Evolutionary conservation across 2,113 vertebrate species (phyloP), one percentile per base, ranked within the genome.

Genomic region (Clarias gariepinus): DNA sequence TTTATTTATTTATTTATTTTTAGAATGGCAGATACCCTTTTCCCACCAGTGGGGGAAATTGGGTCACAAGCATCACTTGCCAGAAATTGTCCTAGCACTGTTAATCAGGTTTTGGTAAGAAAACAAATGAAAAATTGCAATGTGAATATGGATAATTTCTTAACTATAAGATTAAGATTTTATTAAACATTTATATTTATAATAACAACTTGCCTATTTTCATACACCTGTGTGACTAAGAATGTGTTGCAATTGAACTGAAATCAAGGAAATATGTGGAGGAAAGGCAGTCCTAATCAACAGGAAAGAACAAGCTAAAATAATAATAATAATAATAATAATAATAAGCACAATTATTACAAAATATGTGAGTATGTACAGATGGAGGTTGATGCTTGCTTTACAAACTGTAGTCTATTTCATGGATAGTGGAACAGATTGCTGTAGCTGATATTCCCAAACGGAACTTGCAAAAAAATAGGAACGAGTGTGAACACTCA

Each of bases 91-190:
- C 25, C 33, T 7, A 53, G 12, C 47, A 23, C 28, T 36, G 47
- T 25, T 79, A 68, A 57, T 79, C 53, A 19, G 74, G 47, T 25
- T 79, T 79, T 78, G 12, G 28, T 16, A 10, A 86, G 63, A n/a
- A 69, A 79, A 78, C 16, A 33, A 33, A 76, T 76, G 33, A 25
- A 58, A 76, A 85, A 33, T 55, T 85, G 60, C n/a, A 77, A 73
- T 47, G 74, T 52, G 7, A 52, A 77, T 77, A 63, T 28, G 28
- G 10, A 52, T 73, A 74, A 74, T 61, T 73, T 61, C 25, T 12
- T 68, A 28, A 78, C 53, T 9, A 36, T 74, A 77, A 77, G 58
- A 63, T 64, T 61, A 21, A 53, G 36, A 5, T 77, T 61, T 53
- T 63, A 23, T 77, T n/a, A 63, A 30, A n/a, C 12, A n/a, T n/a